Evolutionary conservation across 2,888 invertebrate species (phyloP).

Genomic region (Scaptomyza reducta): DNA sequence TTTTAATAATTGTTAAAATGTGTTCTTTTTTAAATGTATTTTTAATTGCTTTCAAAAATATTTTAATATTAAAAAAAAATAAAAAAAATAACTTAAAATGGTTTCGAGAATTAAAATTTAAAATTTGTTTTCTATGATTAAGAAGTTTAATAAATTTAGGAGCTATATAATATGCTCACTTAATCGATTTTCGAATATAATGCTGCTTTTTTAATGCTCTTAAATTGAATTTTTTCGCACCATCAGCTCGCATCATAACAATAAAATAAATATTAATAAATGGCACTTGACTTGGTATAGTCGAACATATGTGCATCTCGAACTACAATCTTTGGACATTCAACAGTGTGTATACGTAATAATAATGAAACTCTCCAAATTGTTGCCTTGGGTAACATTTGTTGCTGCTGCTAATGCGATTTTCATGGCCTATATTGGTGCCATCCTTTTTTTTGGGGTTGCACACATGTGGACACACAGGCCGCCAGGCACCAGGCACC

Average conservation of each 20-base stretch:
- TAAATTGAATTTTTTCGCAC: neutral
- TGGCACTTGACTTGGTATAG: constrained; percentile 5
- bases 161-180: neutral
- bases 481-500: neutral
- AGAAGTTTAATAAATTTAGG: too few species aligned
- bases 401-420: constrained; percentile 29
- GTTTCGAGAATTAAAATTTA: too few species aligned
- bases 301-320: constrained; percentile 5
- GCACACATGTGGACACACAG: neutral
- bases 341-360: constrained; percentile 44
- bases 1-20: too few species aligned
- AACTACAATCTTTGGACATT: constrained; percentile 9
- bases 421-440: constrained; percentile 57
- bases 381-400: constrained; percentile 26
- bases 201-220: constrained; percentile 1
- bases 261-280: constrained; percentile 2
- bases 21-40: too few species aligned
- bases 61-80: too few species aligned
- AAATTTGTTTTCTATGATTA: too few species aligned
- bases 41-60: too few species aligned
- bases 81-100: too few species aligned
- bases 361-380: constrained; percentile 28
- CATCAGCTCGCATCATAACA: neutral
- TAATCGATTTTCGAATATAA: neutral
- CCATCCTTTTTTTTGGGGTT: constrained; percentile 19